phyloP scores from a whole-genome alignment of 2,797 vertebrate species.

The Balearica regulorum region DNA sequence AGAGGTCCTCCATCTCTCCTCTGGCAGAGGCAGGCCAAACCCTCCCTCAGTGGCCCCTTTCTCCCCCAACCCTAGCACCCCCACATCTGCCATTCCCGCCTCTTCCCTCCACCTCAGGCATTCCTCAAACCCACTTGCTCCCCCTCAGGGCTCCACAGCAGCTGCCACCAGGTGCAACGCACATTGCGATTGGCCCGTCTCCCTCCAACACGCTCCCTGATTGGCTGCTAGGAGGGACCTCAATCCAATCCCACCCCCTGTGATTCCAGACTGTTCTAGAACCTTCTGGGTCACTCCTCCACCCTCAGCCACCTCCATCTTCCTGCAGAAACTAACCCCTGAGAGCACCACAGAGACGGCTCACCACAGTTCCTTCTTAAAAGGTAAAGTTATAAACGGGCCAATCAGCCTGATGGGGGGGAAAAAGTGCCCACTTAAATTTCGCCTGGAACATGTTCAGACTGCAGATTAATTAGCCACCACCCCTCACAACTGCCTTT shows the following conservation, averaged over 20 bases:
- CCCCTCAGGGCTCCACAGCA: neutral
- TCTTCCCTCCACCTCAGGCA: too few species aligned
- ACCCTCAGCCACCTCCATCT: neutral
- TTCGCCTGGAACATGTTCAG: neutral
- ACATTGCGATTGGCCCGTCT: neutral
- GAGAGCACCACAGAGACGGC: accelerated
- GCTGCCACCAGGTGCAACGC: accelerated
- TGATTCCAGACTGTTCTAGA: neutral
- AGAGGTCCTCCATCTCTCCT: accelerated
- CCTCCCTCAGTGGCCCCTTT: accelerated
- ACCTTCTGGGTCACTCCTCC: accelerated
- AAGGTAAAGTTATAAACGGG: neutral
- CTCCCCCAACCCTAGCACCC: neutral
- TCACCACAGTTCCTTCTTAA: neutral
- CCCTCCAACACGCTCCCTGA: accelerated
- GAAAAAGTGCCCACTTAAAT: too few species aligned
- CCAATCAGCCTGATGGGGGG: too few species aligned
- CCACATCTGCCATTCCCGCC: too few species aligned
- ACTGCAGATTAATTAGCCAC: neutral
- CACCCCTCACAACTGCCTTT: accelerated
- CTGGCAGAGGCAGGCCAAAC: neutral
- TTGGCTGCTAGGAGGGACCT: neutral
- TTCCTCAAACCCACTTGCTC: accelerated
- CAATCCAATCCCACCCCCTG: too few species aligned
- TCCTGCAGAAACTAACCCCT: too few species aligned